A percentile compares a stretch with the other conserved stretches of the same genome.
Evolutionary conservation across 1,140 invertebrate species (phyloP).

Genomic region (Aphelenchoides avenae): DNA sequence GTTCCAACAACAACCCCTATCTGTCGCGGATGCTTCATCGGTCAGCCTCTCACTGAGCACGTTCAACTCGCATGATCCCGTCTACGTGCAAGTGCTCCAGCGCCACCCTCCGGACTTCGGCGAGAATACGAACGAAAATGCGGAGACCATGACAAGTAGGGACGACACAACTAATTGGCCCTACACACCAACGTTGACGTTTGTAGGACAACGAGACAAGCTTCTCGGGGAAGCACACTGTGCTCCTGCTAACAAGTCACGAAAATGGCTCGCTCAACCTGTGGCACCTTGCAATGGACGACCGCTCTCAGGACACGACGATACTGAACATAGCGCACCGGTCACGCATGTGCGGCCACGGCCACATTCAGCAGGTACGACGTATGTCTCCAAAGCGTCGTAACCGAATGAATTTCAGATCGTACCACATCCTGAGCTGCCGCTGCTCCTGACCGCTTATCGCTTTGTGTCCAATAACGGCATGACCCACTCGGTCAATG

Average conservation of each 20-base stretch:
- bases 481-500: conserved; percentile 16
- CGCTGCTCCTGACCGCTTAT: conserved; percentile 90
- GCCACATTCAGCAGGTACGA: conserved; percentile 60
- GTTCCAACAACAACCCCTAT: too few species aligned
- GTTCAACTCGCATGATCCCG: conserved; percentile 72
- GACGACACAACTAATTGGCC: too few species aligned
- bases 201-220: too few species aligned
- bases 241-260: conserved; percentile 80
- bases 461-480: conserved; percentile 36
- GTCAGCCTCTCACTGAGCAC: conserved; percentile 89
- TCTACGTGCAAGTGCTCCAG: conserved; percentile 61
- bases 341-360: conserved; percentile 88
- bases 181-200: too few species aligned
- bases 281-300: conserved; percentile 93
- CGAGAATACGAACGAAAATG: conserved; percentile 14
- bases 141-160: conserved; percentile 16
- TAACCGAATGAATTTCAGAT: conserved; percentile 60
- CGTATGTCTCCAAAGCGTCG: not conserved
- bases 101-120: too few species aligned
- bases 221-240: conserved; percentile 6
- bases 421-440: conserved; percentile 93
- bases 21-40: conserved; percentile 91
- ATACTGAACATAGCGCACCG: conserved; percentile 86
- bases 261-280: conserved; percentile 93
- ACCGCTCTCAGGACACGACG: conserved; percentile 89